Evolutionary conservation across 2,888 invertebrate genomes (phyloP).

Genomic region (Ypsolopha sequella): DNA sequence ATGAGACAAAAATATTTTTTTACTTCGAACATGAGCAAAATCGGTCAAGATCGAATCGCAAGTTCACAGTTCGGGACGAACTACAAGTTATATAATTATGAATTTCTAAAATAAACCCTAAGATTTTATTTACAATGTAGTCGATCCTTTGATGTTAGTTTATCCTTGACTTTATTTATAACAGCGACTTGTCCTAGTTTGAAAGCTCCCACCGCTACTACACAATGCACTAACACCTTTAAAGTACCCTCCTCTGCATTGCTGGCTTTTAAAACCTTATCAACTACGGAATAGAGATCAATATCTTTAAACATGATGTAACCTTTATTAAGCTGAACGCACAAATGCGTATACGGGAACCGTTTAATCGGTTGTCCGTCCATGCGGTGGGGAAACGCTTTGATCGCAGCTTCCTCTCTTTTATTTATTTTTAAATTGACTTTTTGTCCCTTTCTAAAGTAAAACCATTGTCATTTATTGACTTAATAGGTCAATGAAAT

Average conservation of each 20-base stretch:
- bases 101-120: too few relatives aligned
- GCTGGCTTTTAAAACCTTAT: slow-evolving; percentile 15
- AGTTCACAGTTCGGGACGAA: too few relatives aligned
- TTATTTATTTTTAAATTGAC: slow-evolving; percentile 54
- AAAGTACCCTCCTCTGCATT: slow-evolving; percentile 14
- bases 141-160: not conserved
- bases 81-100: too few relatives aligned
- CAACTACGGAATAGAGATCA: not conserved
- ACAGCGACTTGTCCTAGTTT: slow-evolving; percentile 7
- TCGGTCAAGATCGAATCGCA: too few relatives aligned
- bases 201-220: slow-evolving; percentile 11
- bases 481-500: slow-evolving; percentile 19
- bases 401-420: slow-evolving; percentile 59
- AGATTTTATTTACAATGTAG: too few relatives aligned
- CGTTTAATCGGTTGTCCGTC: slow-evolving; percentile 58
- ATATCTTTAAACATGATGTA: not conserved
- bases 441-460: slow-evolving; percentile 19
- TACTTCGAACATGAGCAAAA: too few relatives aligned
- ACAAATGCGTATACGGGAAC: slow-evolving; percentile 21
- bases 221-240: slow-evolving; percentile 18
- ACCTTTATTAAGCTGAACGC: not conserved
- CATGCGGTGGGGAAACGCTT: slow-evolving; percentile 50
- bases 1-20: too few relatives aligned
- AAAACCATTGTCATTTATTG: slow-evolving; percentile 20
- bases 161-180: too few relatives aligned